Evolutionary conservation across 2,888 invertebrate species (phyloP), one percentile per base, ranked within the genome.

Genomic region (Ornithoptera priamus): DNA sequence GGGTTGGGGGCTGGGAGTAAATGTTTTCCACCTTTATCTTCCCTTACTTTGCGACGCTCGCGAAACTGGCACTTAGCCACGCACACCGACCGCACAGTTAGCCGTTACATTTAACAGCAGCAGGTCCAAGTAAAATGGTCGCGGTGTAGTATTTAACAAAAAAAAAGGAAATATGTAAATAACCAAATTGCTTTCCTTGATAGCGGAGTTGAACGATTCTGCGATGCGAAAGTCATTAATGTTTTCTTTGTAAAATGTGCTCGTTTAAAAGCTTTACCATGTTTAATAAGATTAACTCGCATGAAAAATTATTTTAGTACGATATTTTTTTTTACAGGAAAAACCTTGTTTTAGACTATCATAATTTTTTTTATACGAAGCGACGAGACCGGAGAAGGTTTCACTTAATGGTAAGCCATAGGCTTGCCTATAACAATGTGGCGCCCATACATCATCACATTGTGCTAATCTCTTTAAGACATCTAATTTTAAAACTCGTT

Each of bases 1-100:
- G 2, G 46, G 46, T 3, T 12, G 46, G 46, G 3, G 53, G 17
- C 75, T 76, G 77, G 73, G 72, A 77, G 79, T 79, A 80, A 84
- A 83, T 80, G 80, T 83, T 85, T 84, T 82, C 78, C 75, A 80
- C 80, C 79, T 81, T 81, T 81, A 80, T 81, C 79, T 81, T 80
- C 78, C 72, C 74, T 76, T 80, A 77, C 77, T 79, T 76, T 78
- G 76, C 78, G 78, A 75, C 80, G 74, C 76, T 77, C 77, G 79
- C 80, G 78, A 80, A 82, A 80, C 79, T 78, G 76, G 75, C 73
- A 71, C 76, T 75, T 50, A 58, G 17, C 36, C 56, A 30, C 61
- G 36, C 69, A 63, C 59, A 62, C 66, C 57, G 59, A 65, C 67
- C 71, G 67, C 74, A 68, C 71, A 72, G 72, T 73, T 74, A 74